These are phyloP conservation scores for Drosophila nigricruria DNA, from an alignment of 2,888 invertebrate genomes.

Conservation along the genomic window DNA sequence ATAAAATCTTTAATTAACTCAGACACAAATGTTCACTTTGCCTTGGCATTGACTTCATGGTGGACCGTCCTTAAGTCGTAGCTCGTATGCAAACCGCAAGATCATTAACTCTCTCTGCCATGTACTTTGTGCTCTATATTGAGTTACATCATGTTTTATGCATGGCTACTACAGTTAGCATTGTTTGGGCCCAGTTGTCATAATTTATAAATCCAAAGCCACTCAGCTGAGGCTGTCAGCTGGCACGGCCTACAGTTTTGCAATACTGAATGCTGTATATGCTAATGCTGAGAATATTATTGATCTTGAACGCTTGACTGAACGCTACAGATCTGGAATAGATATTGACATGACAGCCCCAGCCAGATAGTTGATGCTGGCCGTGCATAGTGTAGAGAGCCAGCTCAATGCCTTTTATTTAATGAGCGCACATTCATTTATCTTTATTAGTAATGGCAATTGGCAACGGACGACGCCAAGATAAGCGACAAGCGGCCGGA, in stretches of 20 bases:
- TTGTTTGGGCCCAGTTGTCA: constrained; percentile 64
- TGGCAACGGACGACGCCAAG: constrained; percentile 63
- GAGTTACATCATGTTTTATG: constrained; percentile 48
- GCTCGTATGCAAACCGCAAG: constrained; percentile 13
- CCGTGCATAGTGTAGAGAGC: constrained; percentile 38
- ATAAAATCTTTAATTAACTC: constrained; percentile 5
- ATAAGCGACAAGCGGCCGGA: constrained; percentile 51
- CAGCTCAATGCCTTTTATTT: constrained; percentile 68
- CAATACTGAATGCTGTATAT: constrained; percentile 21
- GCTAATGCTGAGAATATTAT: constrained; percentile 62
- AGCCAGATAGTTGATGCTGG: constrained; percentile 27
- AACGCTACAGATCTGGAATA: constrained; percentile 55
- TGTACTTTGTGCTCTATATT: constrained; percentile 37
- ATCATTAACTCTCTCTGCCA: constrained; percentile 26
- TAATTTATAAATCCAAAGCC: constrained; percentile 58
- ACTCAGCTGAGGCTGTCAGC: constrained; percentile 61
- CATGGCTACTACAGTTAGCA: constrained; percentile 47
- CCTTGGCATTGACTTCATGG: constrained; percentile 3
- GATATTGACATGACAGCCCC: constrained; percentile 55
- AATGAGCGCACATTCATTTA: constrained; percentile 71
- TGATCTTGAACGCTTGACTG: constrained; percentile 76
- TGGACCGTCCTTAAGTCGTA: constrained; percentile 15
- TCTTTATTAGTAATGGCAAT: constrained; percentile 79
- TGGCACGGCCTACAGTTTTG: constrained; percentile 57
- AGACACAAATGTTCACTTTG: neutral